A percentile compares a stretch with the other conserved stretches of the same genome.
Evolutionary conservation across 2,888 invertebrate genomes (phyloP).

Genomic region (Mechanitis messenoides): DNA sequence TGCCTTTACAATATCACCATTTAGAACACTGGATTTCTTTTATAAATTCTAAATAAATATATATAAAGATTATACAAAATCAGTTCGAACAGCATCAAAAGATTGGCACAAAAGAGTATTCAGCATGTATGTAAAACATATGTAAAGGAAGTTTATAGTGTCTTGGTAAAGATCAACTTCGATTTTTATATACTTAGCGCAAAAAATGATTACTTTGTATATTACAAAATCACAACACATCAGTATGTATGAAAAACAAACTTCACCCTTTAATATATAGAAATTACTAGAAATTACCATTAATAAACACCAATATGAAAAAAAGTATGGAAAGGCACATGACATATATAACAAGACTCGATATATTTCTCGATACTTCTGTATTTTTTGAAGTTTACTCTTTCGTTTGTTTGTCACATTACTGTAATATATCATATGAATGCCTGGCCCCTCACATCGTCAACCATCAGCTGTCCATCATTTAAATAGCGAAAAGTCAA

Average conservation of each 20-base stretch:
- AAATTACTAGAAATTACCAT: too few relatives aligned
- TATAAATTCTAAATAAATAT: conserved; percentile 18
- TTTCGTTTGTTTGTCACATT: conserved; percentile 7
- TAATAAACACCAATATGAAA: conserved; percentile 11
- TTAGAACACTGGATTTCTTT: conserved; percentile 49
- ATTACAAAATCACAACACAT: conserved; percentile 4
- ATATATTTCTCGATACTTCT: conserved; percentile 3
- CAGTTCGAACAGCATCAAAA: conserved; percentile 29
- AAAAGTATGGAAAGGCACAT: conserved; percentile 38
- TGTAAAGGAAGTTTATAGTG: conserved; percentile 9
- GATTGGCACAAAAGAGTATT: conserved; percentile 68
- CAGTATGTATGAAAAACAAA: neutral
- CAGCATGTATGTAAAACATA: conserved; percentile 35
- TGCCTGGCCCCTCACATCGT: conserved; percentile 50
- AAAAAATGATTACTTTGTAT: conserved; percentile 1
- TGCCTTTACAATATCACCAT: conserved; percentile 46
- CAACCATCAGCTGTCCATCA: conserved; percentile 52
- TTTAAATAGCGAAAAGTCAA: conserved; percentile 15
- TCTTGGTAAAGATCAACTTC: neutral
- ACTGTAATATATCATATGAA: conserved; percentile 21
- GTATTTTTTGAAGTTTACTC: neutral
- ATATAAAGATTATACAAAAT: conserved; percentile 11
- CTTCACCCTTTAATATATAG: neutral
- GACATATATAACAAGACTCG: conserved; percentile 30
- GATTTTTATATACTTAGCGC: neutral